Evolutionary conservation across 2,113 vertebrate species (phyloP).

Genomic region (Eolophus roseicapilla): DNA sequence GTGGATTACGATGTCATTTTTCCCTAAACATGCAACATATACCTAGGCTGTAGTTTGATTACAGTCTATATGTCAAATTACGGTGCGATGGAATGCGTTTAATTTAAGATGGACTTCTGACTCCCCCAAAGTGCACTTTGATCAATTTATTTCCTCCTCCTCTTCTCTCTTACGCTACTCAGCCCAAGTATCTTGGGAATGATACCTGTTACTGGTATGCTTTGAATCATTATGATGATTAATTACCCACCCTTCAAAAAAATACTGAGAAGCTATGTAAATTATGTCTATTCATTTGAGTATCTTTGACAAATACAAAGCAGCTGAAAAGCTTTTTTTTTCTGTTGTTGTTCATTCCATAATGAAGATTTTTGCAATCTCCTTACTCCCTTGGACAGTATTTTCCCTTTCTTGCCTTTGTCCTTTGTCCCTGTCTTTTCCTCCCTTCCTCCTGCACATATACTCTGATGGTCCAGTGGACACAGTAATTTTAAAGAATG

Average conservation of each 20-base stretch:
- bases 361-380: neutral
- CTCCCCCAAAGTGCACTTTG: neutral
- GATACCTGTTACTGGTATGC: neutral
- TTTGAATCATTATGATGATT: neutral
- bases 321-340: neutral
- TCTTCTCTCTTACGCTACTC: neutral
- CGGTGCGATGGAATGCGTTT: accelerated
- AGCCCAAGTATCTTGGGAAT: neutral
- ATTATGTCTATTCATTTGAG: neutral
- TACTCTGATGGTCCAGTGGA: slow-evolving; percentile 18
- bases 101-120: neutral
- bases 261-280: neutral
- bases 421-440: slow-evolving; percentile 44
- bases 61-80: neutral
- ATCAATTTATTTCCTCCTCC: neutral
- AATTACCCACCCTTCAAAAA: neutral
- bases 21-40: neutral
- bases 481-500: slow-evolving; percentile 30
- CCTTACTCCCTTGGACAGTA: neutral
- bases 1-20: accelerated
- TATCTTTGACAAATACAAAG: neutral
- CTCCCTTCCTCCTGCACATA: slow-evolving; percentile 30
- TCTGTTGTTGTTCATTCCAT: accelerated
- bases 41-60: neutral
- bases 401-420: slow-evolving; percentile 9